These are phyloP conservation scores for Pseudobourletiella spinata DNA, from an alignment of 1,140 invertebrate genomes.

Conservation along the genomic window DNA sequence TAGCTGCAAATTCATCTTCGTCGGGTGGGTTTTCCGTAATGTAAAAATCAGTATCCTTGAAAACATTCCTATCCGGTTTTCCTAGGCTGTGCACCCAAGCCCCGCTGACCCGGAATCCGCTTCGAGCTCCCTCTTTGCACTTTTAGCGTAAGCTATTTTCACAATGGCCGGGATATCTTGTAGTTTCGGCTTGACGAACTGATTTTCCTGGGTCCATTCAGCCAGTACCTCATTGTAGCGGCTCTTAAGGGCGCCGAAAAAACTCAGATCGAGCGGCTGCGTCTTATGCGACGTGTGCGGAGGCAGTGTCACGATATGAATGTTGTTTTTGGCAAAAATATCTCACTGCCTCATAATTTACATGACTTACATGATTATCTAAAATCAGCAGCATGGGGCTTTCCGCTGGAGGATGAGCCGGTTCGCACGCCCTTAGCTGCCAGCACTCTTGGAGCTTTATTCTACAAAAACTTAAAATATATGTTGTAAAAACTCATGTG, in stretches of 20 bases:
- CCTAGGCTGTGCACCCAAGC: neutral
- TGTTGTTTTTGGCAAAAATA: conserved; percentile 25
- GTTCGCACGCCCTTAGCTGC: too few relatives aligned
- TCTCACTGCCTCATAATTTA: conserved; percentile 16
- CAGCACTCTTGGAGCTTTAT: too few relatives aligned
- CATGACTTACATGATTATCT: conserved; percentile 31
- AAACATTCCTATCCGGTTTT: neutral
- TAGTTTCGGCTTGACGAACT: neutral
- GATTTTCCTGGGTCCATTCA: neutral
- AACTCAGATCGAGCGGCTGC: conserved; percentile 39
- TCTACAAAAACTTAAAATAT: too few relatives aligned
- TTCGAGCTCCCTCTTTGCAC: neutral
- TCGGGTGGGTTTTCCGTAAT: too few relatives aligned
- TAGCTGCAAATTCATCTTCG: too few relatives aligned
- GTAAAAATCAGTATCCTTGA: neutral
- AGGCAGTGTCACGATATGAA: conserved; percentile 40
- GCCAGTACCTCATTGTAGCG: neutral
- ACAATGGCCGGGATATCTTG: neutral
- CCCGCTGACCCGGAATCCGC: neutral
- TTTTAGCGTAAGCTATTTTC: neutral
- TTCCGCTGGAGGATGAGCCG: too few relatives aligned
- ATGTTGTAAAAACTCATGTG: too few relatives aligned
- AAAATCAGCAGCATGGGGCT: conserved; percentile 14
- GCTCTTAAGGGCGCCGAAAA: conserved; percentile 34
- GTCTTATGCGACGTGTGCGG: conserved; percentile 41